Evolutionary conservation across 2,888 invertebrate genomes (phyloP).

Genomic region (Drosophila hawaiiensis): DNA sequence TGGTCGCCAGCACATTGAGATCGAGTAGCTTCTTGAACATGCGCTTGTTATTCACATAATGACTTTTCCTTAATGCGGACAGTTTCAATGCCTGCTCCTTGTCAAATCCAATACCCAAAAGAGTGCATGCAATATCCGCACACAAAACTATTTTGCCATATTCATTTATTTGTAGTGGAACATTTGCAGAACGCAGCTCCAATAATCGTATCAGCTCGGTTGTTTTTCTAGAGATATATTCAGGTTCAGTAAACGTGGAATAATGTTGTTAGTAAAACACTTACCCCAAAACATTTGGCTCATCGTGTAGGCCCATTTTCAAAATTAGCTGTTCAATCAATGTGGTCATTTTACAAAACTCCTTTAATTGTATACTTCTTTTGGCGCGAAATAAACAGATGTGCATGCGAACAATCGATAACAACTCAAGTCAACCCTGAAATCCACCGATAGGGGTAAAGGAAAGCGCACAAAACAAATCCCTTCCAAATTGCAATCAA

Average conservation of each 20-base stretch:
- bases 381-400: constrained; percentile 51
- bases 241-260: not conserved
- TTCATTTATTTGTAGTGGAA: constrained; percentile 86
- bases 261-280: constrained; percentile 11
- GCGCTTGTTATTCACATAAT: constrained; percentile 87
- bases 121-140: constrained; percentile 87
- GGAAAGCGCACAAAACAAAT: no score
- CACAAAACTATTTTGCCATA: constrained; percentile 88
- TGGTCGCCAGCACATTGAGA: constrained; percentile 86
- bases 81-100: constrained; percentile 87
- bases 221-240: constrained; percentile 75
- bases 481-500: not conserved
- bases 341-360: constrained; percentile 66
- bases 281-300: constrained; percentile 79
- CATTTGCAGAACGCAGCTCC: constrained; percentile 81
- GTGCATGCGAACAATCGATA: constrained; percentile 2
- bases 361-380: constrained; percentile 28
- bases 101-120: constrained; percentile 87
- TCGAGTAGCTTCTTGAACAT: constrained; percentile 88
- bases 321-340: constrained; percentile 80
- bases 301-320: constrained; percentile 82
- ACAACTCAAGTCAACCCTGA: not conserved
- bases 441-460: no score
- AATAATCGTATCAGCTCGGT: constrained; percentile 82
- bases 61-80: constrained; percentile 87